phyloP scores from a whole-genome alignment of 2,113 vertebrate species.

The Leucoraja erinaceus region DNA sequence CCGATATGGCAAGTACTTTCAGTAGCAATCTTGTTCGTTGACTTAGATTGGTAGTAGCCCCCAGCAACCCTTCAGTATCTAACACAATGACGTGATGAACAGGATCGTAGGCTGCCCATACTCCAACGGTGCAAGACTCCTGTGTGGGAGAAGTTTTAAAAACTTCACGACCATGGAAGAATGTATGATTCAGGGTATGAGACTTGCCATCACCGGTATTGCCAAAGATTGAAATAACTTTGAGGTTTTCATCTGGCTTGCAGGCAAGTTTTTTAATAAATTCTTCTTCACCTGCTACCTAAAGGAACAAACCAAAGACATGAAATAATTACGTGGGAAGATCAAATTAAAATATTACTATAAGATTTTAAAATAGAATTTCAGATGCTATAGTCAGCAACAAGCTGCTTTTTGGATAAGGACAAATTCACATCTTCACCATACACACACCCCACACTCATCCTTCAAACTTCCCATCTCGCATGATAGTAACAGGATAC shows the following conservation, averaged over 20 bases:
- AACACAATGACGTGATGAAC: conserved; percentile 82
- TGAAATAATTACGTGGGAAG: neutral
- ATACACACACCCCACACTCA: neutral
- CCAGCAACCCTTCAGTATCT: conserved; percentile 91
- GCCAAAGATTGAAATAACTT: conserved; percentile 96
- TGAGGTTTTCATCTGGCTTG: conserved; percentile 82
- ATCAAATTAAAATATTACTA: neutral
- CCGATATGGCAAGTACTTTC: conserved; percentile 90
- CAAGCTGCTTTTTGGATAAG: neutral
- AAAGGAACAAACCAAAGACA: conserved; percentile 41
- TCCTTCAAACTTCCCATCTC: neutral
- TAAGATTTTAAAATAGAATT: neutral
- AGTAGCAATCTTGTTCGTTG: conserved; percentile 90
- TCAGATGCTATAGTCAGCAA: neutral
- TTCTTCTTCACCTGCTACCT: conserved; percentile 84
- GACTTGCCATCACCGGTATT: conserved; percentile 98
- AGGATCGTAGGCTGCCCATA: conserved; percentile 94
- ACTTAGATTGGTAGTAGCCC: conserved; percentile 86
- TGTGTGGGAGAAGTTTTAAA: conserved; percentile 94
- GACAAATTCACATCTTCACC: neutral
- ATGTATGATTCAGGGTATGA: conserved; percentile 94
- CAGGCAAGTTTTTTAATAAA: conserved; percentile 83
- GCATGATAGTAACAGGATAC: neutral
- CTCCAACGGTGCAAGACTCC: conserved; percentile 93
- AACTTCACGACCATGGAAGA: conserved; percentile 91